phyloP scores from a whole-genome alignment of 2,888 invertebrate species.

The Scaptomyza parva region DNA sequence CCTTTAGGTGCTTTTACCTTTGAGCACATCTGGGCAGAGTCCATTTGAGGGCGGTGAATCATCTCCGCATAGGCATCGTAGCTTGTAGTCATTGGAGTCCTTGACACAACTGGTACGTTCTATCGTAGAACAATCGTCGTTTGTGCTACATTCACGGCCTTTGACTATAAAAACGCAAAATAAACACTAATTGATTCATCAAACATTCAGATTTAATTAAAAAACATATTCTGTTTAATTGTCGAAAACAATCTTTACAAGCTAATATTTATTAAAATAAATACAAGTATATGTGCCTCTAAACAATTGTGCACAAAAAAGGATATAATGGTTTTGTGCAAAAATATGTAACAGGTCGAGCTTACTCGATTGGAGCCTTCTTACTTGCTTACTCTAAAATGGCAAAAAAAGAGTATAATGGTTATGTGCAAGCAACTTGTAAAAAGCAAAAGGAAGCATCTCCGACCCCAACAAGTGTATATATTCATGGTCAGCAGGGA shows the following conservation, averaged over 20 bases:
- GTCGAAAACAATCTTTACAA: neutral
- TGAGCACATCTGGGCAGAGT: constrained; percentile 87
- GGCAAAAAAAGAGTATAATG: no score
- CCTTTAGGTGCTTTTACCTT: constrained; percentile 85
- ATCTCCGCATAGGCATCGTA: constrained; percentile 89
- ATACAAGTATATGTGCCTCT: neutral
- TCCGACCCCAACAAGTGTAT: no score
- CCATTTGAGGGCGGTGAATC: constrained; percentile 89
- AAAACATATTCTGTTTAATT: constrained; percentile 1
- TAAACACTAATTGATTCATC: constrained; percentile 11
- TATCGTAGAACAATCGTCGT: constrained; percentile 88
- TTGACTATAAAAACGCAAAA: constrained; percentile 77
- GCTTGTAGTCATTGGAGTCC: constrained; percentile 87
- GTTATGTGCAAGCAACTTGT: no score
- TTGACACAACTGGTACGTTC: constrained; percentile 88
- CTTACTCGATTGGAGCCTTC: no score
- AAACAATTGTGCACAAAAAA: no score
- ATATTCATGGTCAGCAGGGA: no score
- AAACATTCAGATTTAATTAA: neutral
- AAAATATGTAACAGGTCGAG: no score
- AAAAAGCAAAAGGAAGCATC: no score
- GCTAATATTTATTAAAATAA: neutral
- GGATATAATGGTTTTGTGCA: no score
- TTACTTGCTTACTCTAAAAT: no score
- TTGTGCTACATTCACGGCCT: constrained; percentile 88